These are phyloP conservation scores for Drosophila crucigera DNA, from an alignment of 2,888 invertebrate genomes.

Conservation along the genomic window DNA sequence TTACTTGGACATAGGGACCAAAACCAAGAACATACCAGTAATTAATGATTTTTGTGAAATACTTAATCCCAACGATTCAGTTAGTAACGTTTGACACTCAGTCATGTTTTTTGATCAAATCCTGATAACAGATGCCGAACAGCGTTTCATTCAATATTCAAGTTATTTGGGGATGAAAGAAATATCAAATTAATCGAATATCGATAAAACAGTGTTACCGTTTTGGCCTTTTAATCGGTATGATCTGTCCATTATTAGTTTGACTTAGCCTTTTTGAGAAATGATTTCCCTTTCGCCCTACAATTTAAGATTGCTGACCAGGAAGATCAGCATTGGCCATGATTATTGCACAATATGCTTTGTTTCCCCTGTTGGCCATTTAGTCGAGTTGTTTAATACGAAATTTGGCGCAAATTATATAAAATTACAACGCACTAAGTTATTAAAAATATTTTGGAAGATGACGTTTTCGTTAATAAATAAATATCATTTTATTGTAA, in stretches of 20 bases:
- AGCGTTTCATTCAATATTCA: not conserved
- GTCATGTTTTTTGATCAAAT: not conserved
- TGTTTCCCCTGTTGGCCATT: not conserved
- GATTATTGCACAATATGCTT: not conserved
- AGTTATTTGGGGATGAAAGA: not conserved
- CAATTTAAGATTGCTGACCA: not conserved
- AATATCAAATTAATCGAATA: not conserved
- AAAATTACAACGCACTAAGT: not conserved
- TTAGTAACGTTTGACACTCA: not conserved
- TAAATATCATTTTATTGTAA: not conserved
- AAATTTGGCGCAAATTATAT: not conserved
- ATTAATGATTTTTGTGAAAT: constrained; percentile 1
- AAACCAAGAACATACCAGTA: not conserved
- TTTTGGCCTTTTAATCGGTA: not conserved
- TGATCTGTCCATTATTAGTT: not conserved
- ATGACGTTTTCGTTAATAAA: not conserved
- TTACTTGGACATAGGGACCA: not conserved
- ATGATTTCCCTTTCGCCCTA: not conserved
- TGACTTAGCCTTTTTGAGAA: not conserved
- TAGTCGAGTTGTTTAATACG: not conserved
- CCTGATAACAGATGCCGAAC: not conserved
- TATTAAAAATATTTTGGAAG: not conserved
- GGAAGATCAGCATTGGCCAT: not conserved
- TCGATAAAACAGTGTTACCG: not conserved
- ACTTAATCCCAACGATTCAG: constrained; percentile 1